Conservation (phyloP, 2,888 invertebrate genomes). For the Watsonalla binaria region DNA sequence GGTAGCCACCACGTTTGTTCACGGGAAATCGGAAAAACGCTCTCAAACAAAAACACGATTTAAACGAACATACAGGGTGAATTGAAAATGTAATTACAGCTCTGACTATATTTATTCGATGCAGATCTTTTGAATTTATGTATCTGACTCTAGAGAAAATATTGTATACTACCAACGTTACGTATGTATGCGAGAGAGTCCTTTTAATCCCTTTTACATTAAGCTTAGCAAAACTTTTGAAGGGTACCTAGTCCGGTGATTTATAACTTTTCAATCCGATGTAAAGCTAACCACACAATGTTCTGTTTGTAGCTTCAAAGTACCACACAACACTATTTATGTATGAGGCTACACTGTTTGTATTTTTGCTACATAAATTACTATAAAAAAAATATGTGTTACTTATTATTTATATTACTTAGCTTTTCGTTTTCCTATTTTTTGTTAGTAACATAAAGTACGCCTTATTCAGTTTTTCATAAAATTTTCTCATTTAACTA, state of each 20-base stretch:
- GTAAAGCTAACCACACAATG: not conserved
- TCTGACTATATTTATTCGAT: constrained; percentile 3
- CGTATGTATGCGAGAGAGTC: not conserved
- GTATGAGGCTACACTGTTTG: not conserved
- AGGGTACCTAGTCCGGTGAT: not conserved
- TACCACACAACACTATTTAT: not conserved
- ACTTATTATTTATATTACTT: no score
- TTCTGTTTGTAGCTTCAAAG: not conserved
- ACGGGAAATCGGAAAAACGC: constrained; percentile 49
- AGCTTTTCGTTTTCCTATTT: no score
- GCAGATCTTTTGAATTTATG: no score
- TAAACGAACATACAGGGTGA: constrained; percentile 53
- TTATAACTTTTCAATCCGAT: constrained; percentile 3
- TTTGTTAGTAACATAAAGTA: no score
- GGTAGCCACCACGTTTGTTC: constrained; percentile 58
- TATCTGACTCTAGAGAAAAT: constrained; percentile 21
- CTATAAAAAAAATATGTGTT: no score
- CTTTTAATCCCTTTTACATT: not conserved
- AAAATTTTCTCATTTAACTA: no score
- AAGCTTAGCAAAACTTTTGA: not conserved
- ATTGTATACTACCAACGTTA: constrained; percentile 36
- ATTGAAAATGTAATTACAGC: constrained; percentile 70
- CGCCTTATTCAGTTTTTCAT: no score
- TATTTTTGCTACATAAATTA: no score
- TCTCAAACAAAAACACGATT: constrained; percentile 56